Conservation (phyloP, 2,888 invertebrate genomes). For the Drosophila mercatorum region DNA sequence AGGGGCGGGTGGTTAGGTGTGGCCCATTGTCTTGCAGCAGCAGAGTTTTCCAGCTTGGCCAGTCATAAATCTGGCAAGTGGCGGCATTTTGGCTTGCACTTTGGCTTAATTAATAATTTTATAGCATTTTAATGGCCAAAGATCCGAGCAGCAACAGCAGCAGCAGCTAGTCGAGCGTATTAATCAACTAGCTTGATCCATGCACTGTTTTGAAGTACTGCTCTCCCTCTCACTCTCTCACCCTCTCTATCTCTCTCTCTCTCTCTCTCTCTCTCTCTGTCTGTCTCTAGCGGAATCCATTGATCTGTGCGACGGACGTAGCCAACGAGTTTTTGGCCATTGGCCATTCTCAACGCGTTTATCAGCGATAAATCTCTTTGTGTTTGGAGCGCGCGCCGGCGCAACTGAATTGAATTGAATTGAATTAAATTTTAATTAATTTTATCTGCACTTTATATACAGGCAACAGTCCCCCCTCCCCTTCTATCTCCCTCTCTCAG, state of each 20-base stretch:
- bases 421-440: constrained; percentile 81
- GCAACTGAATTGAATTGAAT: constrained; percentile 78
- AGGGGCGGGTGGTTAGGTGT: not conserved
- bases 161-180: constrained; percentile 30
- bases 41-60: constrained; percentile 20
- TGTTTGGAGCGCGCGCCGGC: constrained; percentile 73
- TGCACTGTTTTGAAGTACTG: constrained; percentile 21
- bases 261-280: not conserved
- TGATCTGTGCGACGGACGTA: constrained; percentile 60
- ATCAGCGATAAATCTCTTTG: constrained; percentile 81
- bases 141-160: constrained; percentile 27
- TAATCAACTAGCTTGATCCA: constrained; percentile 68
- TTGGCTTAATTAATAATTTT: constrained; percentile 79
- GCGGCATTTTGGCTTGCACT: constrained; percentile 62
- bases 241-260: no score
- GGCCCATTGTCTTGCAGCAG: constrained; percentile 28
- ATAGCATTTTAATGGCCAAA: constrained; percentile 78
- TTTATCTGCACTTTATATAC: constrained; percentile 75
- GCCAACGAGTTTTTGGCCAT: constrained; percentile 51
- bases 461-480: not conserved
- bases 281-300: constrained; percentile 40
- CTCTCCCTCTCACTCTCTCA: not conserved
- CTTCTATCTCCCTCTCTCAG: not conserved
- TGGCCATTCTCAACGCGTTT: constrained; percentile 77
- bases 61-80: constrained; percentile 74